Percentiles rank a stretch among this genome's conserved stretches.
These are phyloP conservation scores for Neopelma chrysocephalum DNA, from an alignment of 2,797 vertebrate species.

Conservation along the genomic window DNA sequence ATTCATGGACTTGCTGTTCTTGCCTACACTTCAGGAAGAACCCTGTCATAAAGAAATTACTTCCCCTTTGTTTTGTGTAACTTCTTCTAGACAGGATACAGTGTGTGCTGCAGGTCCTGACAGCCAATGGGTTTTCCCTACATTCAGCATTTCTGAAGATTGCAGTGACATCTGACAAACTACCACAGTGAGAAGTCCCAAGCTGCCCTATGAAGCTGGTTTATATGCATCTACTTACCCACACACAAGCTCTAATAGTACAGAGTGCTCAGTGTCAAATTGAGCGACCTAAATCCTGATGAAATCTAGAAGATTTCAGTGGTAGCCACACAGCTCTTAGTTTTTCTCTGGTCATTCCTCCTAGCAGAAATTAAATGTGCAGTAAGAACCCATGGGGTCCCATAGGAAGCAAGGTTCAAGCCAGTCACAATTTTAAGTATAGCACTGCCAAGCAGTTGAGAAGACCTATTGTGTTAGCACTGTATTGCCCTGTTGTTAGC, in stretches of 20 bases:
- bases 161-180: not conserved
- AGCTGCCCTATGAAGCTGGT: not conserved
- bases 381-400: not conserved
- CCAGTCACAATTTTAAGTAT: not conserved
- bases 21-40: not conserved
- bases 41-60: slow-evolving; percentile 9
- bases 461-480: not conserved
- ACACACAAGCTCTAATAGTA: not conserved
- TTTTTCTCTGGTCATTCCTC: not conserved
- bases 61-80: not conserved
- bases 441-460: not conserved
- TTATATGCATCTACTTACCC: not conserved
- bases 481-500: not conserved
- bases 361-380: not conserved
- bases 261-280: not conserved
- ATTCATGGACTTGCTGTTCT: not conserved
- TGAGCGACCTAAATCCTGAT: not conserved
- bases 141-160: not conserved
- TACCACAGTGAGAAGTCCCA: not conserved
- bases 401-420: not conserved
- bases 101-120: not conserved
- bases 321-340: not conserved
- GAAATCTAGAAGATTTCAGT: not conserved
- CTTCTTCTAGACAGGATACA: not conserved
- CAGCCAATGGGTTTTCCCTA: not conserved